phyloP scores from a whole-genome alignment of 2,888 invertebrate genomes.

The Lampropteryx suffumata region DNA sequence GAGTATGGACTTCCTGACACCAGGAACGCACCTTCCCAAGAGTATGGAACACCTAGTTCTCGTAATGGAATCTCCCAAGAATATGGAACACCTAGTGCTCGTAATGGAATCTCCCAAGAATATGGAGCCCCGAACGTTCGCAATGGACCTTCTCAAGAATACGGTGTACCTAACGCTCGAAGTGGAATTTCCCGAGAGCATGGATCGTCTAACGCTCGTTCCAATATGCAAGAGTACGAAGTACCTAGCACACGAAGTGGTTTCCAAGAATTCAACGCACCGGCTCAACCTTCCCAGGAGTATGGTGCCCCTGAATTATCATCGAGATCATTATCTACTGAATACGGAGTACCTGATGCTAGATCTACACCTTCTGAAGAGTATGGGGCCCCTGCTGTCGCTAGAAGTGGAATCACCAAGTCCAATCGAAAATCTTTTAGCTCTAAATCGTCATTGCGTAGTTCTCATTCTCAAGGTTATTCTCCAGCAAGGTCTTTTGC shows the following conservation, averaged over 20 bases:
- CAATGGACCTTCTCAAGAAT: neutral
- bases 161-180: conserved; percentile 36
- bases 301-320: conserved; percentile 27
- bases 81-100: conserved; percentile 45
- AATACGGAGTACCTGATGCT: conserved; percentile 28
- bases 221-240: conserved; percentile 38
- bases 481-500: conserved; percentile 4
- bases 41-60: conserved; percentile 36
- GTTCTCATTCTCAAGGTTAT: conserved; percentile 4
- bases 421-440: conserved; percentile 1
- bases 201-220: conserved; percentile 38
- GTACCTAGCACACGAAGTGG: conserved; percentile 10
- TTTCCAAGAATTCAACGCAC: conserved; percentile 20
- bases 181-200: conserved; percentile 43
- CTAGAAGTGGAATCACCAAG: conserved; percentile 15
- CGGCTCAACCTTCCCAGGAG: conserved; percentile 28
- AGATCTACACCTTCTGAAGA: conserved; percentile 44
- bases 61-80: conserved; percentile 34
- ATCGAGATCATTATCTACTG: conserved; percentile 27
- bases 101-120: neutral
- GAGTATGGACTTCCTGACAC: conserved; percentile 33
- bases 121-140: conserved; percentile 5
- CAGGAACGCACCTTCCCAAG: conserved; percentile 28
- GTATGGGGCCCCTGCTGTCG: conserved; percentile 50
- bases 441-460: conserved; percentile 7